Base-by-base conservation (phyloP, 2,113 vertebrate genomes). In the Scomber scombrus region DNA sequence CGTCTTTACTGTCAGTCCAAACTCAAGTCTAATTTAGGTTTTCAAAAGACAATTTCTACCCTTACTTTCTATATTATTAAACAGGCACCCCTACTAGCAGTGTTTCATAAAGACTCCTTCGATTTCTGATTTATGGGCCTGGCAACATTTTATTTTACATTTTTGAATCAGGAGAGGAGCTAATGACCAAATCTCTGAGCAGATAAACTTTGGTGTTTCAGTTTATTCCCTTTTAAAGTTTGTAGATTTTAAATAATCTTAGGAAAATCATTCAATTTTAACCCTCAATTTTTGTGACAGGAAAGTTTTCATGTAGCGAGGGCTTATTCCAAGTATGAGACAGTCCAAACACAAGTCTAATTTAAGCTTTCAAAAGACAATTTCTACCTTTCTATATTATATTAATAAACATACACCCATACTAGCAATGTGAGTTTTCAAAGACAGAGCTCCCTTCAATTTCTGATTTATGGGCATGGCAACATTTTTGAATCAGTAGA, bases 161-260 rank as follows among this genome's bases (percentile, higher is more conserved):
- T 26, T 26, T 26, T 26, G 2, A 26, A 26, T 26, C 23, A 26
- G 23, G 23, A 26, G 23, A 26, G 23, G 23, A 26, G n/a, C 2
- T 31, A 23, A n/a, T 11, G 8, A 29, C 16, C 4, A 54, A 72
- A 47, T 71, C 14, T 75, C 54, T 29, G 45, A 51, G 34, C 5
- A 40, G 31, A 50, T 14, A 40, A 40, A 40, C n/a, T 49, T 55
- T 19, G 3, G 2, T 9, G 19, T 58, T 16, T 71, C 13, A 49
- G 31, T 75, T 73, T 74, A 55, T 74, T 62, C 43, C 43, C 1
- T 26, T 0, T 70, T n/a, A 51, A 43, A 51, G 3, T 67, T 64
- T 43, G 21, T 3, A 40, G 34, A 16, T 63, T 14, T 49, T 23
- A 49, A 52, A 29, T 47, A 18, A 61, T 47, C 46, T 29, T 9